A percentile compares a stretch with the other conserved stretches of the same genome.
Evolutionary conservation across 2,113 vertebrate species (phyloP).

Genomic region (Epinephelus lanceolatus): DNA sequence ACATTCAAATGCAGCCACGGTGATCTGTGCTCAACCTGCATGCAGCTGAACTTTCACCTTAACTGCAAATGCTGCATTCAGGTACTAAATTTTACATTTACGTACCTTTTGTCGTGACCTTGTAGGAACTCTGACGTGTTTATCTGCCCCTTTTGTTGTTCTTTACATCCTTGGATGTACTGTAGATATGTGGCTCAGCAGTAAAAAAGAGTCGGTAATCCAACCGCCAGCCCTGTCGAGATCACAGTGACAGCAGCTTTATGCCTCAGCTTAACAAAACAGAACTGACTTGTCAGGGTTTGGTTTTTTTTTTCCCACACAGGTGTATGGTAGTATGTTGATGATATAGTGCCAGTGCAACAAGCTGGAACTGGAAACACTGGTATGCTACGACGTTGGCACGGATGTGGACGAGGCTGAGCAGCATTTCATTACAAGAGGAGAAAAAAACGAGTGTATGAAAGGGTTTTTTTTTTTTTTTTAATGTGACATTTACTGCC

Average conservation of each 20-base stretch:
- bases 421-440: neutral
- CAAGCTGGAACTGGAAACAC: slow-evolving; percentile 72
- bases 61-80: neutral
- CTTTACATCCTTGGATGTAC: slow-evolving; percentile 40
- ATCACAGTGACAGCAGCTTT: slow-evolving; percentile 63
- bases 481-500: slow-evolving; percentile 57
- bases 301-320: slow-evolving; percentile 37
- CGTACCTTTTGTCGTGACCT: slow-evolving; percentile 29
- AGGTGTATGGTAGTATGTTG: slow-evolving; percentile 33
- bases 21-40: neutral
- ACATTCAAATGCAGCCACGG: slow-evolving; percentile 1
- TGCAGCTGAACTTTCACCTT: slow-evolving; percentile 2
- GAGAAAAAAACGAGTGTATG: neutral
- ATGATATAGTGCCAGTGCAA: slow-evolving; percentile 26
- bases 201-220: slow-evolving; percentile 49
- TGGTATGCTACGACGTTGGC: slow-evolving; percentile 58
- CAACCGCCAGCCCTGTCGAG: slow-evolving; percentile 35
- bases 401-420: slow-evolving; percentile 6
- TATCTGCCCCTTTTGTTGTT: slow-evolving; percentile 30
- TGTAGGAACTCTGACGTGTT: slow-evolving; percentile 39
- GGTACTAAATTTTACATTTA: neutral
- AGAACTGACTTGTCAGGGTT: slow-evolving; percentile 54
- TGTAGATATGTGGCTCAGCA: slow-evolving; percentile 26
- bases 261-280: slow-evolving; percentile 57
- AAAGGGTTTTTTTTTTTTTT: slow-evolving; percentile 29